Conservation (phyloP, 2,113 vertebrate species). For the Stegostoma tigrinum region DNA sequence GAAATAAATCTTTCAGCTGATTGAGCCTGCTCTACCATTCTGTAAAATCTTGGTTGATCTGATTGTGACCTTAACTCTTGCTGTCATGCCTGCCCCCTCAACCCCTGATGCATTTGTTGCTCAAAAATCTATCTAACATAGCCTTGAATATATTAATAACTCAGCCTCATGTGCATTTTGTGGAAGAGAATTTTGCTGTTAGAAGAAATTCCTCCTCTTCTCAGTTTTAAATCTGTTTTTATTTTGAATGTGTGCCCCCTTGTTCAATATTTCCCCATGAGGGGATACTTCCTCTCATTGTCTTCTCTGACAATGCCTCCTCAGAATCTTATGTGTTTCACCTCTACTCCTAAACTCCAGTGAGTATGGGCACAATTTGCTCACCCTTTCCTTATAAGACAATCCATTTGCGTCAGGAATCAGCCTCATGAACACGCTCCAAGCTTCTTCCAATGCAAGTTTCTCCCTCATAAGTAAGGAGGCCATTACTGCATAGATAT, state of each 20-base stretch:
- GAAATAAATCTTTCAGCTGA: background rate
- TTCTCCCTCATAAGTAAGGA: background rate
- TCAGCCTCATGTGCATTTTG: background rate
- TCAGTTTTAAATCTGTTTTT: background rate
- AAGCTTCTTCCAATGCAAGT: background rate
- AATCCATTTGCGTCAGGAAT: background rate
- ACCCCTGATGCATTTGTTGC: background rate
- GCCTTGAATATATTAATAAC: background rate
- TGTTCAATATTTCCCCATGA: background rate
- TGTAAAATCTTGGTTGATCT: background rate
- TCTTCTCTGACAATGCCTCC: background rate
- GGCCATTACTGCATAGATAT: background rate
- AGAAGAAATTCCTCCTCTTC: background rate
- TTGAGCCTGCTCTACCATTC: background rate
- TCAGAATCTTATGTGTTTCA: background rate
- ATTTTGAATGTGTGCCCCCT: background rate
- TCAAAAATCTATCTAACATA: background rate
- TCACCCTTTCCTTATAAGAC: background rate
- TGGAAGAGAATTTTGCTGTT: background rate
- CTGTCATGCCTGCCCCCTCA: background rate
- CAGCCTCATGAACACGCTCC: no score
- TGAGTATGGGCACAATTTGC: background rate
- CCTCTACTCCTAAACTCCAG: background rate
- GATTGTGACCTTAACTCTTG: background rate
- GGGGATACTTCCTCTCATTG: background rate